Percentiles rank a stretch among this genome's conserved stretches.
phyloP scores from a whole-genome alignment of 1,140 invertebrate genomes.

The Drosophila bifasciata region DNA sequence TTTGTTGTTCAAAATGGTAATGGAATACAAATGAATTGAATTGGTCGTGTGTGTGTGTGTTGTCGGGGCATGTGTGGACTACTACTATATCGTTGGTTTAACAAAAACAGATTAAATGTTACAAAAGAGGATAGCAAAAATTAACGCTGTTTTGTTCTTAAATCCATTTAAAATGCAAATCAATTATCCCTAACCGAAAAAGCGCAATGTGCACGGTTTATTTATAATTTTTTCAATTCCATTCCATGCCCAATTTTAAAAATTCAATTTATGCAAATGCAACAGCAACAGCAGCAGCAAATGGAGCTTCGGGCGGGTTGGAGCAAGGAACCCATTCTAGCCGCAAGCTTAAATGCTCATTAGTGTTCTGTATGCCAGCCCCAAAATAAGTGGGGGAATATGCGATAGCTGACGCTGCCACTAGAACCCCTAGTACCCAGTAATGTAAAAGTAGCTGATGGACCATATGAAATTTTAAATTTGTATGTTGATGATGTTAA shows the following conservation, averaged over 20 bases:
- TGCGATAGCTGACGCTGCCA: too few relatives aligned
- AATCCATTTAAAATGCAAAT: constrained; percentile 63
- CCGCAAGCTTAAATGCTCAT: constrained; percentile 73
- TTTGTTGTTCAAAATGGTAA: constrained; percentile 51
- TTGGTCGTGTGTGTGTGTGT: background rate
- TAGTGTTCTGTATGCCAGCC: constrained; percentile 40
- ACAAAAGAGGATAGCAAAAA: constrained; percentile 26
- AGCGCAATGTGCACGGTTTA: constrained; percentile 28
- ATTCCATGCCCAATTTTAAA: constrained; percentile 36
- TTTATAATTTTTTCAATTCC: constrained; percentile 7
- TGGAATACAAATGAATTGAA: constrained; percentile 15
- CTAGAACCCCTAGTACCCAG: too few relatives aligned
- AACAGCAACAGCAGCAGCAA: constrained; percentile 39
- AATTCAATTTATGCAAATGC: constrained; percentile 79
- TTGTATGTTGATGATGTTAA: too few relatives aligned
- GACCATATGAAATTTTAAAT: too few relatives aligned
- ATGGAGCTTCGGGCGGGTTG: constrained; percentile 3
- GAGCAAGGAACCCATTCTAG: constrained; percentile 15
- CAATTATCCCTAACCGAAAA: constrained; percentile 58
- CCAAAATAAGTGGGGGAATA: background rate
- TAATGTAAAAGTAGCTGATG: too few relatives aligned
- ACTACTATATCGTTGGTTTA: background rate
- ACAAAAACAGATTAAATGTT: constrained; percentile 3
- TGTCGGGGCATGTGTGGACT: too few relatives aligned
- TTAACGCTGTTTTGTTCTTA: constrained; percentile 22